Evolutionary conservation across 2,797 vertebrate genomes (phyloP), one percentile per base, ranked within the genome.

Genomic region (Sebastes ruberrimus): DNA sequence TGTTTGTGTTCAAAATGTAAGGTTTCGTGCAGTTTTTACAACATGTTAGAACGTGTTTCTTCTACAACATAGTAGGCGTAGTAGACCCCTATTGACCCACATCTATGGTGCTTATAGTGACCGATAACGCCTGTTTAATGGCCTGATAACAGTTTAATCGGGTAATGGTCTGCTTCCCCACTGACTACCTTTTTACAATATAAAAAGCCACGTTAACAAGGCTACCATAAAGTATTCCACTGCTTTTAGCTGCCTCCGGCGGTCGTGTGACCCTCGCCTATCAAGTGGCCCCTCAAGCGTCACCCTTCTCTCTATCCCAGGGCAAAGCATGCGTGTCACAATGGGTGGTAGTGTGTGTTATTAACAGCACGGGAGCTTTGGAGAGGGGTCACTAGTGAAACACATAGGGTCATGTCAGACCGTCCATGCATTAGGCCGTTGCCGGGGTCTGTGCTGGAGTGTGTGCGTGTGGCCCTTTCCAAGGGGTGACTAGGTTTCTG

Each of bases 371-470:
- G 57, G 35, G 70, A 75, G 78, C 81, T 73, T 73, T 69, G 76
- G 79, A 80, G 70, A 83, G 53, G 85, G 92, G 89, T 93, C 85
- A 92, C 73, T 30, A 10, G 65, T 78, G 81, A 88, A 92, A 88
- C 87, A 92, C 23, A 10, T n/a, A 16, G 78, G 81, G 83, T 84
- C 85, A 22, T 80, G 82, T 89, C 79, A 66, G 80, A 80, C 81
- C 71, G 73, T 71, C 87, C 83, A 76, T 91, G 91, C 89, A 83
- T 92, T 87, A 86, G 85, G 64, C 82, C 53, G 77, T 59, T 74
- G 75, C 70, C 0, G 20, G 18, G 28, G 28, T 71, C 8, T 55
- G 59, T 20, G 62, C 32, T 60, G 23, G 8, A 9, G 7, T 42
- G 28, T 35, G 71, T 56, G 64, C 11, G 28, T 18, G 72, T 81